Evolutionary conservation across 1,140 invertebrate species (phyloP), one percentile per base, ranked within the genome.

Genomic region (Nasonia vitripennis): DNA sequence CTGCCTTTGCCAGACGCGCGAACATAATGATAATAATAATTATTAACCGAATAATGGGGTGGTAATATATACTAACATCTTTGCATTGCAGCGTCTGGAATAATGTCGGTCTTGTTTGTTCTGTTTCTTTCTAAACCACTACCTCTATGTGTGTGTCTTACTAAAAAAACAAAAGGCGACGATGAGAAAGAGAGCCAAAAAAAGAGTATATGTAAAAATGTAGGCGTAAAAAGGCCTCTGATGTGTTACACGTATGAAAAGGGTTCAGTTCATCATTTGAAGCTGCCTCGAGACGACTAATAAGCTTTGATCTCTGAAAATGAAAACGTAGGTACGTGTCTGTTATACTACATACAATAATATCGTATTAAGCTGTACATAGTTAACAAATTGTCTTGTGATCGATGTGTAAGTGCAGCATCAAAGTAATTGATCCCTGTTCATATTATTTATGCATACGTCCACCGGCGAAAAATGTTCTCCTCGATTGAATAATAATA

Each of bases 191-290:
- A 71, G 55, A 62, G 20, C 31, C 23, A 12, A 31, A 27, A 71
- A 31, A 31, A 70, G 9, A 45, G 41, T 45, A 45, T 45, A 37
- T 37, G 34, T 37, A 14, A 70, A 7, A 6, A 31, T 31, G 7
- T 31, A 34, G 68, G 68, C 68, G 68, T 17, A 31, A 27, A 55
- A 62, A n/a, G 55, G 68, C 68, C 68, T 31, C 23, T 55, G 77
- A 37, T 77, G 80, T 89, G 87, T 91, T 62, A 7, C 55, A n/a
- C 89, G 90, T 93, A 93, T 93, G 92, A 93, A 92, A 92, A 92
- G 93, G 93, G 92, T 92, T 93, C 91, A 91, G 91, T 92, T 91
- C 92, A 90, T 86, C 92, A 91, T 93, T 93, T 93, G 92, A 93
- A 90, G 93, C 92, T 93, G 93, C 93, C 90, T 89, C 90, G 87